Conservation (phyloP, 2,888 invertebrate species). For the Papilio gigon region DNA sequence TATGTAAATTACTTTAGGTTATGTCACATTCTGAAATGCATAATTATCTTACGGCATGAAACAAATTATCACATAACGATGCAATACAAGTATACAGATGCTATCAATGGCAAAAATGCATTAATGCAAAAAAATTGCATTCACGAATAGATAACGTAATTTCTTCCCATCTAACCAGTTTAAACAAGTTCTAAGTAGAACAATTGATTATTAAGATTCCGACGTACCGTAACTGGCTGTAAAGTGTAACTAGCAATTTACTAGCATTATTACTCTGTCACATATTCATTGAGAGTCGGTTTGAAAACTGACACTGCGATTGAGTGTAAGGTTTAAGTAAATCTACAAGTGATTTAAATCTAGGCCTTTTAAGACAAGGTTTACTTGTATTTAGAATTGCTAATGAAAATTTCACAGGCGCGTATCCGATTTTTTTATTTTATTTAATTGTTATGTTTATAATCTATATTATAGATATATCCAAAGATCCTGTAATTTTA, state of each 20-base stretch:
- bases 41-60: background rate
- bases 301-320: no score
- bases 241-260: background rate
- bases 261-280: background rate
- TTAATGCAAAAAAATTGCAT: background rate
- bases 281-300: background rate
- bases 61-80: constrained; percentile 5
- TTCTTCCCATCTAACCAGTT: constrained; percentile 19
- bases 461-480: no score
- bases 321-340: background rate
- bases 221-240: background rate
- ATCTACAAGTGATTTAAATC: background rate
- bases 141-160: constrained; percentile 12
- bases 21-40: background rate
- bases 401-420: background rate
- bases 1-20: background rate
- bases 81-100: background rate
- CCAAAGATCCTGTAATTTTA: background rate
- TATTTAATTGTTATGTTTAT: no score
- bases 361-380: background rate
- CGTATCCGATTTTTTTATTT: background rate
- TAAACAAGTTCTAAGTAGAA: constrained; percentile 24
- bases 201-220: background rate
- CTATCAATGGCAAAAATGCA: constrained; percentile 10
- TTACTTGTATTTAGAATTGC: background rate